Percentiles rank a stretch among this genome's conserved stretches.
phyloP scores from a whole-genome alignment of 1,140 invertebrate genomes.

The Platyura marginata region DNA sequence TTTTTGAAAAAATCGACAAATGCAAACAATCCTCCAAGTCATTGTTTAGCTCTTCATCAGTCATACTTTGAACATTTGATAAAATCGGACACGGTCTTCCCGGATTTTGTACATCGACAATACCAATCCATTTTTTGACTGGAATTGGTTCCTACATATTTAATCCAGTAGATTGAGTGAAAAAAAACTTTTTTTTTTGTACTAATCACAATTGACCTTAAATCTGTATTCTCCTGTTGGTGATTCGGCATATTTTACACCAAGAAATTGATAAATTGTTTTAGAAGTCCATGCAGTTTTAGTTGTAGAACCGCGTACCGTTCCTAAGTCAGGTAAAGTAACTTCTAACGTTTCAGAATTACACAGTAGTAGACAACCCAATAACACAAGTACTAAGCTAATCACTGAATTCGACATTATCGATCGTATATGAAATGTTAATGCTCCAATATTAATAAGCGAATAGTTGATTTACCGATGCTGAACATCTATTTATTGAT shows the following conservation, averaged over 20 bases:
- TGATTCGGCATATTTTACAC: conserved; percentile 19
- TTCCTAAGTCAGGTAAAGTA: no score
- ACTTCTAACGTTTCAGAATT: no score
- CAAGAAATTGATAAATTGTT: conserved; percentile 19
- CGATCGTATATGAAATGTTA: no score
- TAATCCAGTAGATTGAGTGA: conserved; percentile 35
- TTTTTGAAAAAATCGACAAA: conserved; percentile 19
- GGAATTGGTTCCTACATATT: conserved; percentile 29
- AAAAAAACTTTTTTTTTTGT: conserved; percentile 6
- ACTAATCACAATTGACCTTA: no score
- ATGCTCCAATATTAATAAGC: no score
- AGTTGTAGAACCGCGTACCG: conserved; percentile 15
- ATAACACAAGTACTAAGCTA: no score
- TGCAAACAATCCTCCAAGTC: conserved; percentile 21
- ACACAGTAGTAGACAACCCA: no score
- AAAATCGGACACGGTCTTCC: conserved; percentile 19
- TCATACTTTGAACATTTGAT: conserved; percentile 11
- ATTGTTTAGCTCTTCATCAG: conserved; percentile 10
- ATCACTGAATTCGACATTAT: no score
- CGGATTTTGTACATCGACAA: conserved; percentile 14
- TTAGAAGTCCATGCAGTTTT: conserved; percentile 19
- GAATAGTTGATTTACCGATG: no score
- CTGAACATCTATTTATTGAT: no score
- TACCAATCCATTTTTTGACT: conserved; percentile 30
- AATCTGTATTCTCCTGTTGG: conserved; percentile 20